These are phyloP conservation scores for Notechis scutatus DNA, from an alignment of 2,113 vertebrate species.

Conservation along the genomic window DNA sequence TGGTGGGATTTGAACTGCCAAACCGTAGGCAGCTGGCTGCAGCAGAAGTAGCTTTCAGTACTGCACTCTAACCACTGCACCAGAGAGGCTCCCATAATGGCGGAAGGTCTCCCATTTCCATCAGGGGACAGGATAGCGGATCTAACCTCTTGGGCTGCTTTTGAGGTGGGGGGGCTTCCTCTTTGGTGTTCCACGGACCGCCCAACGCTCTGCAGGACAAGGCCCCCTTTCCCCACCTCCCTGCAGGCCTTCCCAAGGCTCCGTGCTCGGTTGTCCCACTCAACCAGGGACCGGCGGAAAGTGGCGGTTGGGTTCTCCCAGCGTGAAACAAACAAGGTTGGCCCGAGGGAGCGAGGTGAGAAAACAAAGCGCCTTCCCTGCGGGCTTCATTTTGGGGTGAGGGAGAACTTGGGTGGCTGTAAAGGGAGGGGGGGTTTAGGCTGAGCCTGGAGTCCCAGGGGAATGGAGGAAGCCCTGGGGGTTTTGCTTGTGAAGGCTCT, in stretches of 20 bases:
- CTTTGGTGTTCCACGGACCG: not conserved
- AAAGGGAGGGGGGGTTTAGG: rapidly evolving
- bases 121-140: too few species aligned
- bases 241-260: not conserved
- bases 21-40: too few species aligned
- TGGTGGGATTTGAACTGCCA: too few species aligned
- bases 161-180: not conserved
- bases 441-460: not conserved
- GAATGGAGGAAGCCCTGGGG: not conserved
- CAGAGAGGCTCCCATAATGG: too few species aligned
- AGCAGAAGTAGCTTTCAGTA: too few species aligned
- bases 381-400: not conserved
- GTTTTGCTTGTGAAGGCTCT: too few species aligned
- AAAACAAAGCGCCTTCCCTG: not conserved
- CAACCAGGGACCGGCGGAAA: not conserved
- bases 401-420: not conserved
- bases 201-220: not conserved
- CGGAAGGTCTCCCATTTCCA: too few species aligned
- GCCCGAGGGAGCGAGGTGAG: not conserved
- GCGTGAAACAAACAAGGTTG: not conserved
- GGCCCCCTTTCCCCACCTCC: not conserved
- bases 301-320: not conserved
- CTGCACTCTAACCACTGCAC: too few species aligned
- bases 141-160: too few species aligned
- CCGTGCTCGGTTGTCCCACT: not conserved